These are phyloP conservation scores for Arge pagana DNA, from an alignment of 2,888 invertebrate species.

Conservation along the genomic window DNA sequence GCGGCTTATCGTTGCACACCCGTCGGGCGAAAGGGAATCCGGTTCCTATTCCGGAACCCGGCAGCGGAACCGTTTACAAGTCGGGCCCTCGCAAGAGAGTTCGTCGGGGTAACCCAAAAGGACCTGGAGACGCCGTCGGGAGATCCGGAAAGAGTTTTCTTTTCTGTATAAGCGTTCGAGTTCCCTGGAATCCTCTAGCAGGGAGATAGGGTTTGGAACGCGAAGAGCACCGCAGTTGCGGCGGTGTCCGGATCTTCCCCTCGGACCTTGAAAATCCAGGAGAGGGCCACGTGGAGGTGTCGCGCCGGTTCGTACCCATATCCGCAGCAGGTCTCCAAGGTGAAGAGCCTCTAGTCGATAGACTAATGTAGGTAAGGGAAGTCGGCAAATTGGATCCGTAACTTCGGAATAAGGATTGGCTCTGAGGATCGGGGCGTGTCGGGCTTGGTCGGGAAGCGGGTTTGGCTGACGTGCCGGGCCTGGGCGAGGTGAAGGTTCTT, in stretches of 20 bases:
- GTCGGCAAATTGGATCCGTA: conserved; percentile 44
- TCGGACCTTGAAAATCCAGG: conserved; percentile 69
- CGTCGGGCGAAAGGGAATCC: conserved; percentile 63
- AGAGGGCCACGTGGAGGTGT: conserved; percentile 60
- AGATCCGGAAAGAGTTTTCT: conserved; percentile 62
- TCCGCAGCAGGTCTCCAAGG: conserved; percentile 79
- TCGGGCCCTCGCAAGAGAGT: conserved; percentile 59
- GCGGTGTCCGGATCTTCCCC: conserved; percentile 59
- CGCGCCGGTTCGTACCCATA: conserved; percentile 68
- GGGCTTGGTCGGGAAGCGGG: conserved; percentile 26
- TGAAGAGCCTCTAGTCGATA: conserved; percentile 69
- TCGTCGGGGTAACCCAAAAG: conserved; percentile 61
- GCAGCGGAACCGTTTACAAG: conserved; percentile 61
- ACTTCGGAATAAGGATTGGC: conserved; percentile 67
- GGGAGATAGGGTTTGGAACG: conserved; percentile 62
- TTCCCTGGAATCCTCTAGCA: conserved; percentile 61
- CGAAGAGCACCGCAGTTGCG: conserved; percentile 59
- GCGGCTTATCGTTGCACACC: conserved; percentile 46
- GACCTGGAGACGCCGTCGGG: conserved; percentile 65
- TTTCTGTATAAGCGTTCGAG: conserved; percentile 63
- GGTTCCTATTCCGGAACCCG: conserved; percentile 66
- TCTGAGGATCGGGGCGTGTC: conserved; percentile 2
- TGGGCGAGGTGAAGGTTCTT: too few relatives aligned
- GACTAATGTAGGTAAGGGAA: conserved; percentile 67
- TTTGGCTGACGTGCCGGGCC: conserved; percentile 38